These are phyloP conservation scores for Luperina nickerlii DNA, from an alignment of 2,888 invertebrate species.

Conservation along the genomic window DNA sequence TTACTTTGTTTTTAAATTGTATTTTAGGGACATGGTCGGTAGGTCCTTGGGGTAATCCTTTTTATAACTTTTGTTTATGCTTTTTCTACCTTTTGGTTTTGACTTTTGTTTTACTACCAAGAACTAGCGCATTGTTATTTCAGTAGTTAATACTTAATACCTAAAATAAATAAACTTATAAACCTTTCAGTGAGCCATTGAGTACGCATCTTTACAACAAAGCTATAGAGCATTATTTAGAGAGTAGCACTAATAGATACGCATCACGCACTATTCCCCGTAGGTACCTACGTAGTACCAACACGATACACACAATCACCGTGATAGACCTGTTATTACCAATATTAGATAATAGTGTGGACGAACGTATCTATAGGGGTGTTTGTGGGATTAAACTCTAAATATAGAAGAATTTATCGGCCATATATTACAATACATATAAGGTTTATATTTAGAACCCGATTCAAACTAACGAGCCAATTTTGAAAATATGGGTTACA, in stretches of 20 bases:
- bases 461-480: not conserved
- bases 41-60: no score
- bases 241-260: slow-evolving; percentile 43
- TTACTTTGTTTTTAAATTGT: not conserved
- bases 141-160: no score
- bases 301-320: slow-evolving; percentile 51
- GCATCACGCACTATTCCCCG: slow-evolving; percentile 44
- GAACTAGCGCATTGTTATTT: no score
- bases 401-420: not conserved
- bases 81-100: no score
- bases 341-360: slow-evolving; percentile 10
- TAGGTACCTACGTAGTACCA: slow-evolving; percentile 1
- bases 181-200: slow-evolving; percentile 1
- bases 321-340: slow-evolving; percentile 38
- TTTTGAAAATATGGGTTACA: not conserved
- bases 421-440: no score
- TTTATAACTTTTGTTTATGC: no score
- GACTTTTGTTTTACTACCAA: no score
- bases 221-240: slow-evolving; percentile 29
- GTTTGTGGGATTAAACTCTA: not conserved
- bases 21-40: not conserved
- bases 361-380: not conserved
- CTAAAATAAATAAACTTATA: no score
- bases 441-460: not conserved
- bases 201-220: slow-evolving; percentile 16